These are phyloP conservation scores for Aphelenchoides bicaudatus DNA, from an alignment of 2,888 invertebrate genomes.

Conservation along the genomic window DNA sequence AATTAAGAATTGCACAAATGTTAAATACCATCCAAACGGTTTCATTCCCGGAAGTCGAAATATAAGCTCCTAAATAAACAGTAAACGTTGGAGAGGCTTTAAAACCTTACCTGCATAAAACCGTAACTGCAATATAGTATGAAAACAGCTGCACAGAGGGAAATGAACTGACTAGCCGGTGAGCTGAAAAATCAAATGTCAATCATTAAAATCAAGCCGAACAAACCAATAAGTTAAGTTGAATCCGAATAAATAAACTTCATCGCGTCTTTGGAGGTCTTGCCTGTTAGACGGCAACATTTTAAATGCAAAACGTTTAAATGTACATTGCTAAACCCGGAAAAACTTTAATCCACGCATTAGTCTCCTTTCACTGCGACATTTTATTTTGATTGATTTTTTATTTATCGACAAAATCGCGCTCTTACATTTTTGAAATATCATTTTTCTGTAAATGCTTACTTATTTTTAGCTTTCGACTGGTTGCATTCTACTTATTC, in stretches of 20 bases:
- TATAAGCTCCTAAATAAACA: slow-evolving; percentile 73
- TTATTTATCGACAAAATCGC: too few relatives aligned
- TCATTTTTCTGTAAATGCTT: too few relatives aligned
- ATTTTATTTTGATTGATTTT: too few relatives aligned
- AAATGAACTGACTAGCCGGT: slow-evolving; percentile 61
- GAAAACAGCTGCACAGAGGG: slow-evolving; percentile 78
- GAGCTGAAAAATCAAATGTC: slow-evolving; percentile 42
- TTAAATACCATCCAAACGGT: slow-evolving; percentile 85
- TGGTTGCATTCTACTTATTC: too few relatives aligned
- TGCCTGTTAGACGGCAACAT: slow-evolving; percentile 22
- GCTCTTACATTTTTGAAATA: too few relatives aligned
- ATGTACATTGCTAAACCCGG: too few relatives aligned
- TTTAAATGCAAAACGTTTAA: too few relatives aligned
- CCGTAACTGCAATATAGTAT: slow-evolving; percentile 84
- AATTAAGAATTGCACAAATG: slow-evolving; percentile 82
- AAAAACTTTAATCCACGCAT: too few relatives aligned
- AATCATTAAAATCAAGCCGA: background rate
- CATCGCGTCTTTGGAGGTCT: slow-evolving; percentile 16
- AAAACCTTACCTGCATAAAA: slow-evolving; percentile 68
- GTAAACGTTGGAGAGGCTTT: background rate
- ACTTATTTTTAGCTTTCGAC: too few relatives aligned
- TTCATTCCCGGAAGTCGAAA: slow-evolving; percentile 84
- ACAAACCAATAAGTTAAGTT: slow-evolving; percentile 18
- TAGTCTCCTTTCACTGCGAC: too few relatives aligned
- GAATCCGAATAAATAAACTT: slow-evolving; percentile 19